These are phyloP conservation scores for Chaetops frenatus DNA, from an alignment of 2,113 vertebrate species.

Conservation along the genomic window DNA sequence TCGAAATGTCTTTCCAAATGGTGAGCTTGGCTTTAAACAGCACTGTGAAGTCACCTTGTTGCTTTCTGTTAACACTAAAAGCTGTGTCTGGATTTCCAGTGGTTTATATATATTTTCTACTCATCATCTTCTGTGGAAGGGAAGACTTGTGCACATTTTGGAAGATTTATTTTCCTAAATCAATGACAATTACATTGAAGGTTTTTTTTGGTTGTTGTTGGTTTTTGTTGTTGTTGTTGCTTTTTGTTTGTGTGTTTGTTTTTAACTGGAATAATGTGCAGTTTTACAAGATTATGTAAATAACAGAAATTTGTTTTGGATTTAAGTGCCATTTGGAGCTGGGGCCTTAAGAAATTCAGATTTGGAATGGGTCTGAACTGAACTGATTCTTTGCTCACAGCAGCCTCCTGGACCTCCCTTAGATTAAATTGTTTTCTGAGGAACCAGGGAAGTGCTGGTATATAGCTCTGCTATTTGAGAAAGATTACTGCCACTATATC, in stretches of 20 bases:
- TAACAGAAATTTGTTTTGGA: not conserved
- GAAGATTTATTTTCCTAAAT: not conserved
- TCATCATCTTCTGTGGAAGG: not conserved
- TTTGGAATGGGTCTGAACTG: not conserved
- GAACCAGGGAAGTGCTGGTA: not conserved
- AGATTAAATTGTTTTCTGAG: not conserved
- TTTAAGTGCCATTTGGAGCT: not conserved
- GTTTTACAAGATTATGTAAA: not conserved
- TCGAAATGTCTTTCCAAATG: not conserved
- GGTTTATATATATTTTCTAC: not conserved
- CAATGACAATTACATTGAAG: not conserved
- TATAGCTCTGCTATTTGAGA: not conserved
- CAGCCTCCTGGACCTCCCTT: not conserved
- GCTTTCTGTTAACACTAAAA: not conserved
- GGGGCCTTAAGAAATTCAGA: not conserved
- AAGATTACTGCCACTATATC: not conserved
- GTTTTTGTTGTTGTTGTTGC: too few species aligned
- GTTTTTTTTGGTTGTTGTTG: not conserved
- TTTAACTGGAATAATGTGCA: not conserved
- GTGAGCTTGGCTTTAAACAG: not conserved
- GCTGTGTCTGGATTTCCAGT: not conserved
- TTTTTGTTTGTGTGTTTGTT: not conserved
- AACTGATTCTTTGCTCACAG: not conserved
- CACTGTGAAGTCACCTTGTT: not conserved
- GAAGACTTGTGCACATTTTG: not conserved